These are phyloP conservation scores for Nesoenas mayeri DNA, from an alignment of 2,113 vertebrate genomes.

Conservation along the genomic window DNA sequence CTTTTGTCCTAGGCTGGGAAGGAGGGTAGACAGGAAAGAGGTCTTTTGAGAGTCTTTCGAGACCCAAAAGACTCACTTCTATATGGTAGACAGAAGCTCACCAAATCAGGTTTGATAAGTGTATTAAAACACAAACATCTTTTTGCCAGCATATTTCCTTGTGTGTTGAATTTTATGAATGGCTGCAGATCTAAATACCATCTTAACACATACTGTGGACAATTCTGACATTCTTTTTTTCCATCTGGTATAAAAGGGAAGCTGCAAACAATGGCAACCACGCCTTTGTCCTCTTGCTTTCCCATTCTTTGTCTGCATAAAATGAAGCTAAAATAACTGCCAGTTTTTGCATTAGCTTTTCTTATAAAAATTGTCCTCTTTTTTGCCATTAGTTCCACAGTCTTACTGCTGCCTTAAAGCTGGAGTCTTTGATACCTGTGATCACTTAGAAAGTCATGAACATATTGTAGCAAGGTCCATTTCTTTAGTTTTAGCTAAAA, in stretches of 20 bases:
- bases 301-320: not conserved
- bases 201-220: not conserved
- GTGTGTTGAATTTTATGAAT: not conserved
- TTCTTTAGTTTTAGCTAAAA: not conserved
- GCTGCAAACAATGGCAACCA: constrained; percentile 17
- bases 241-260: constrained; percentile 11
- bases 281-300: constrained; percentile 32
- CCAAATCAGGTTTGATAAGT: not conserved
- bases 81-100: not conserved
- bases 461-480: not conserved
- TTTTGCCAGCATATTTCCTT: not conserved
- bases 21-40: not conserved
- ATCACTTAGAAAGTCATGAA: not conserved
- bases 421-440: not conserved
- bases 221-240: not conserved
- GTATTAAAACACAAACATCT: not conserved
- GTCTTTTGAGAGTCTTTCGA: not conserved
- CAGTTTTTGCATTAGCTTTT: not conserved
- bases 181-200: not conserved
- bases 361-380: not conserved
- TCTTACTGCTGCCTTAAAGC: not conserved
- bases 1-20: not conserved
- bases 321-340: not conserved
- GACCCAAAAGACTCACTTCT: not conserved
- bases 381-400: constrained; percentile 14